Conservation (phyloP, 2,113 vertebrate genomes). For the Emydocephalus ijimae region DNA sequence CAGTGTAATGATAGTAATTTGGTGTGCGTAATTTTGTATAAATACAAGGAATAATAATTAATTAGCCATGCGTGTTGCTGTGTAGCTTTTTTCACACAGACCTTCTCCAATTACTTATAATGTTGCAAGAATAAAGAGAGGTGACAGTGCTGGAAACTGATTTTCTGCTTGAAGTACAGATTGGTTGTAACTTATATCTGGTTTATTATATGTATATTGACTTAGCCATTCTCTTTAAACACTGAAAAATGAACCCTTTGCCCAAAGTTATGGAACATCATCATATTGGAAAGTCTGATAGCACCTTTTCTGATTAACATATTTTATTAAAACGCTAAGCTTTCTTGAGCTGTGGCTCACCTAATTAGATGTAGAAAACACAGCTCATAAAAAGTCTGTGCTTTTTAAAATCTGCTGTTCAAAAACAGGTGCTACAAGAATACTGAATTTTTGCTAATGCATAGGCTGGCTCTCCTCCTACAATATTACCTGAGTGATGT, state of each 20-base stretch:
- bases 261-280: neutral
- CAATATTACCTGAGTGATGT: neutral
- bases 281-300: neutral
- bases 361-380: neutral
- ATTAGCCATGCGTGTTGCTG: neutral
- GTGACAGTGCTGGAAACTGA: constrained; percentile 4
- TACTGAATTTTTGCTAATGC: neutral
- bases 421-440: neutral
- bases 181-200: constrained; percentile 42
- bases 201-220: constrained; percentile 26
- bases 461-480: neutral
- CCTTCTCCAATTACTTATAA: neutral
- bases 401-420: neutral
- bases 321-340: neutral
- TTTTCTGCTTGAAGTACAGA: constrained; percentile 32
- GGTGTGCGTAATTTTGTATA: neutral
- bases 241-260: constrained; percentile 28
- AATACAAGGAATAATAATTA: constrained; percentile 3
- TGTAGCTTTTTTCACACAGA: neutral
- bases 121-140: constrained; percentile 17
- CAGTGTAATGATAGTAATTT: constrained; percentile 18
- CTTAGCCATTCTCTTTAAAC: constrained; percentile 24
- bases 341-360: neutral
- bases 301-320: neutral
- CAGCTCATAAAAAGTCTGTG: neutral